A percentile compares a stretch with the other conserved stretches of the same genome.
phyloP scores from a whole-genome alignment of 2,797 vertebrate genomes.

The Acipenser transmontanus region DNA sequence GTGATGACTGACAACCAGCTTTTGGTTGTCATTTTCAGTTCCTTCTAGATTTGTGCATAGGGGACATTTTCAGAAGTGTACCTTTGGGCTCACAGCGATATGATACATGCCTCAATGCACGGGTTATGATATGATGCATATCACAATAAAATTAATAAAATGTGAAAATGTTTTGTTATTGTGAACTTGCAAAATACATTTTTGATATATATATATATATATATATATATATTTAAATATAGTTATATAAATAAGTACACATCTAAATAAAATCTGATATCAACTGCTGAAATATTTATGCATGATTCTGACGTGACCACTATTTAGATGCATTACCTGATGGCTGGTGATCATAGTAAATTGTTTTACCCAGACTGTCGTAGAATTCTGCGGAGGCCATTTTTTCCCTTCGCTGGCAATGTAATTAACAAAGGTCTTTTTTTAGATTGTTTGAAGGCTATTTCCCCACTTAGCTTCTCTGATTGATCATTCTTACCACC shows the following conservation, averaged over 20 bases:
- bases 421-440: constrained; percentile 3
- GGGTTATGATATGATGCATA: no score
- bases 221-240: constrained; percentile 11
- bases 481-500: constrained; percentile 28
- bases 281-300: no score
- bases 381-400: constrained; percentile 1
- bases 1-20: no score
- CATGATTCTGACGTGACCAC: background rate
- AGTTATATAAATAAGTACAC: constrained; percentile 14
- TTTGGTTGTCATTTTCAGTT: no score
- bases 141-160: no score
- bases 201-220: no score
- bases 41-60: no score
- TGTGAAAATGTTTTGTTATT: no score
- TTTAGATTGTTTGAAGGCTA: constrained; percentile 21
- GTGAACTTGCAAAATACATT: background rate
- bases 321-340: constrained; percentile 12
- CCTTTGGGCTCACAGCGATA: no score
- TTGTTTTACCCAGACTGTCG: background rate
- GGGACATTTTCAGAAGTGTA: no score
- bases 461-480: constrained; percentile 20
- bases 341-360: constrained; percentile 11
- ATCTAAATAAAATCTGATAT: background rate
- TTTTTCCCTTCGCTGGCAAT: background rate
- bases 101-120: no score